These are phyloP conservation scores for Anguilla rostrata DNA, from an alignment of 2,113 vertebrate species.

Conservation along the genomic window DNA sequence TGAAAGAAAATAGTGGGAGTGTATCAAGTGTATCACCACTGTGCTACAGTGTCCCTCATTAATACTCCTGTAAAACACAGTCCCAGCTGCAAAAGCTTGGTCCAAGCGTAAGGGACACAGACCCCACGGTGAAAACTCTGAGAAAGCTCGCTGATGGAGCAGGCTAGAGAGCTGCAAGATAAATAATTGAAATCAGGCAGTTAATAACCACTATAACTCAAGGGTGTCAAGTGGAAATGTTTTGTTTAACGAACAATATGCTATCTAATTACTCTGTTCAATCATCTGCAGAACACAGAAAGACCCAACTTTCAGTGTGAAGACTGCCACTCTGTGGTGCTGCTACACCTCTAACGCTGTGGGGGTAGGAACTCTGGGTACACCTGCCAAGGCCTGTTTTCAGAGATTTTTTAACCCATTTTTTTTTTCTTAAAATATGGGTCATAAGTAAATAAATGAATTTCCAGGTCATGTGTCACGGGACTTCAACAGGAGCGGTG, in stretches of 20 bases:
- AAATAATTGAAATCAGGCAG: constrained; percentile 85
- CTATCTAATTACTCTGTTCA: constrained; percentile 87
- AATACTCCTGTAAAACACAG: neutral
- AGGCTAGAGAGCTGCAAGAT: constrained; percentile 73
- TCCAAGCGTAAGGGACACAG: neutral
- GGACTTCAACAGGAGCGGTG: constrained; percentile 11
- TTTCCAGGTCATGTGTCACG: neutral
- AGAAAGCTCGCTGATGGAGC: constrained; percentile 65
- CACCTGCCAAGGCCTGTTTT: neutral
- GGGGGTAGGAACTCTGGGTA: neutral
- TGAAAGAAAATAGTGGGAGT: neutral
- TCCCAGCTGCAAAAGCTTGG: neutral
- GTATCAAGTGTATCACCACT: neutral
- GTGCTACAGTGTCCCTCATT: neutral
- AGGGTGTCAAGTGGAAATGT: constrained; percentile 80
- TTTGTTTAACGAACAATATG: constrained; percentile 91
- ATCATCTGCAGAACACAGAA: constrained; percentile 76
- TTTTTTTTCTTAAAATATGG: neutral
- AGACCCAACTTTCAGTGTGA: constrained; percentile 60
- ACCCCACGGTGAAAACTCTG: constrained; percentile 48
- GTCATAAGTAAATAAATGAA: neutral
- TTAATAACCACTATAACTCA: constrained; percentile 93
- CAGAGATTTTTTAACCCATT: neutral
- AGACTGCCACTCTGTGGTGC: neutral
- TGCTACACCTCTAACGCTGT: neutral